Evolutionary conservation across 2,888 invertebrate genomes (phyloP), one percentile per base, ranked within the genome.

Genomic region (Clistopyga incitator): DNA sequence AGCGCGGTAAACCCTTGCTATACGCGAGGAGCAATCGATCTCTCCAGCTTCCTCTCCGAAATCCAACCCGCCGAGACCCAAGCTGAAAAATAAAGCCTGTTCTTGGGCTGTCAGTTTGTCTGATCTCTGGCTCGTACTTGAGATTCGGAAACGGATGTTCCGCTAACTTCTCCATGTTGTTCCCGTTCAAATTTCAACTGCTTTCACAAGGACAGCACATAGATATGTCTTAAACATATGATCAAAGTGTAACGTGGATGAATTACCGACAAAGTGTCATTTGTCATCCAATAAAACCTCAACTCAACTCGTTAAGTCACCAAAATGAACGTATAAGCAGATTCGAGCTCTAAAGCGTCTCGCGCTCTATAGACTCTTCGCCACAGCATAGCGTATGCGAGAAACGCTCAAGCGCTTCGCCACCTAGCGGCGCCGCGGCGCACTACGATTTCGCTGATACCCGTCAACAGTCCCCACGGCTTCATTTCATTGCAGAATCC

Each of bases 11-110:
- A 74, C 72, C 79, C 72, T 67, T 67, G 65, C 65, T 79, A 15
- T 47, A 47, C 47, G 52, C 64, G 38, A 67, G 67, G 23, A 79
- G 56, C 79, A 59, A 79, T 79, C 79, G 79, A 79, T 79, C 79
- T 79, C 71, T 20, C 54, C 59, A 65, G 71, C 54, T 78, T 72
- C 56, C 71, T 54, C 64, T 18, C 34, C 61, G 45, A 72, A 72
- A 78, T 78, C 78, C 71, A 54, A 42, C 34, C 54, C 25, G 42
- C 42, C 29, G 54, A 65, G 15, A 34, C n/a, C 45, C 18, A 18
- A 64, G 38, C 2, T 20, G 64, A 64, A 64, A 64, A 64, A 61
- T 61, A 64, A 64, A 11, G 8, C 38, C 18, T 38, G 50, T 20
- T 78, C 50, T 18, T 56, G 67, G 23, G 25, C 77, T 45, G 54